Conservation (phyloP, 2,888 invertebrate species). For the Apocheima hispidaria region DNA sequence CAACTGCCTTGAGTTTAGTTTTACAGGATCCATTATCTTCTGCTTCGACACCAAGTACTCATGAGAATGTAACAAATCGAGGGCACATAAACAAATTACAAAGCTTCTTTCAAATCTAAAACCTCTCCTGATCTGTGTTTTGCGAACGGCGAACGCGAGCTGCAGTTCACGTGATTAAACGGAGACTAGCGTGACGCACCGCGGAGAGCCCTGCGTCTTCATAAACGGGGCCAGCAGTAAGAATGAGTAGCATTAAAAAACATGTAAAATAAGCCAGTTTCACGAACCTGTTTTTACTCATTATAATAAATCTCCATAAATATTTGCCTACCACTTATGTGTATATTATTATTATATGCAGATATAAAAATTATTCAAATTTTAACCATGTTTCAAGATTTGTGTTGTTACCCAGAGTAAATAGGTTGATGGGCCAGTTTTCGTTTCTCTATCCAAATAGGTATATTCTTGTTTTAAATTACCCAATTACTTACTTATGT, state of each 20-base stretch:
- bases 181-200: too few relatives aligned
- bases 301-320: constrained; percentile 29
- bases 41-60: too few relatives aligned
- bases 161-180: too few relatives aligned
- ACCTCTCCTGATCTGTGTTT: too few relatives aligned
- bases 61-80: too few relatives aligned
- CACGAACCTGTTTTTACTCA: constrained; percentile 5
- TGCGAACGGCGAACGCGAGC: too few relatives aligned
- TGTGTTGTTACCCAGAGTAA: constrained; percentile 5
- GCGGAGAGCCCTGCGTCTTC: too few relatives aligned
- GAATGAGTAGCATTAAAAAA: background rate
- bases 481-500: constrained; percentile 17
- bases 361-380: background rate
- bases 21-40: too few relatives aligned
- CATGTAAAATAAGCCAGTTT: constrained; percentile 6
- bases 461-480: constrained; percentile 10
- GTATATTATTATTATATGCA: background rate
- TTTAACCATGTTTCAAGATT: constrained; percentile 1
- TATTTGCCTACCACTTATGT: background rate
- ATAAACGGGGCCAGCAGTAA: background rate
- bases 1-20: too few relatives aligned
- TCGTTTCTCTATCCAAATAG: constrained; percentile 1
- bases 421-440: background rate
- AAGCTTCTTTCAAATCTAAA: too few relatives aligned
- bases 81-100: too few relatives aligned